These are phyloP conservation scores for Orius insidiosus DNA, from an alignment of 1,140 invertebrate genomes.

Conservation along the genomic window DNA sequence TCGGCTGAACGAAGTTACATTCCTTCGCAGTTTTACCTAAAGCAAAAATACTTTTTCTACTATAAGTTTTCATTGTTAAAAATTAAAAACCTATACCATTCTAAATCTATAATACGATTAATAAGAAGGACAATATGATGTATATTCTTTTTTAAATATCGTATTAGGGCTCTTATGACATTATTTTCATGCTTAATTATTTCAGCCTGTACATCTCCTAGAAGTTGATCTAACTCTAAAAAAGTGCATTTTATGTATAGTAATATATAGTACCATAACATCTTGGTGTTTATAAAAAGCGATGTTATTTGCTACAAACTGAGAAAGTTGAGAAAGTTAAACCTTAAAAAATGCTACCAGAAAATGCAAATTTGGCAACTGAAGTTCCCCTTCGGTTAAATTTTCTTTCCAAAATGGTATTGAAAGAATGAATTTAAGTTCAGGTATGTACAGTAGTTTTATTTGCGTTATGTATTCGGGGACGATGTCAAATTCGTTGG, in stretches of 20 bases:
- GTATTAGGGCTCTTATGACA: slow-evolving; percentile 50
- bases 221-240: slow-evolving; percentile 53
- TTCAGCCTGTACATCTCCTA: slow-evolving; percentile 56
- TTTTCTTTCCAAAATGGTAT: slow-evolving; percentile 41
- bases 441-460: slow-evolving; percentile 54
- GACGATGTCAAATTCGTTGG: slow-evolving; percentile 40
- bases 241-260: slow-evolving; percentile 15
- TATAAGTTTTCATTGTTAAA: not conserved
- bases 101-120: slow-evolving; percentile 47
- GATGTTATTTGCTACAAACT: slow-evolving; percentile 45
- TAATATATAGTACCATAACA: slow-evolving; percentile 44
- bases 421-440: slow-evolving; percentile 60
- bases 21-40: slow-evolving; percentile 12
- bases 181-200: slow-evolving; percentile 57
- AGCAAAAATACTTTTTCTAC: slow-evolving; percentile 4
- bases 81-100: slow-evolving; percentile 38
- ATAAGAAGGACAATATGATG: slow-evolving; percentile 39
- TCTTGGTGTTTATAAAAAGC: slow-evolving; percentile 53
- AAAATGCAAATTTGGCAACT: slow-evolving; percentile 46
- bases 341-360: slow-evolving; percentile 20
- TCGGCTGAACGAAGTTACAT: slow-evolving; percentile 10
- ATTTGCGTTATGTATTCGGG: slow-evolving; percentile 39
- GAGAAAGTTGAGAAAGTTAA: too few species aligned
- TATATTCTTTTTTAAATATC: slow-evolving; percentile 42
- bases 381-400: slow-evolving; percentile 30